Percentiles rank a stretch among this genome's conserved stretches.
Evolutionary conservation across 2,888 invertebrate species (phyloP).

Genomic region (Lysandra bellargus): DNA sequence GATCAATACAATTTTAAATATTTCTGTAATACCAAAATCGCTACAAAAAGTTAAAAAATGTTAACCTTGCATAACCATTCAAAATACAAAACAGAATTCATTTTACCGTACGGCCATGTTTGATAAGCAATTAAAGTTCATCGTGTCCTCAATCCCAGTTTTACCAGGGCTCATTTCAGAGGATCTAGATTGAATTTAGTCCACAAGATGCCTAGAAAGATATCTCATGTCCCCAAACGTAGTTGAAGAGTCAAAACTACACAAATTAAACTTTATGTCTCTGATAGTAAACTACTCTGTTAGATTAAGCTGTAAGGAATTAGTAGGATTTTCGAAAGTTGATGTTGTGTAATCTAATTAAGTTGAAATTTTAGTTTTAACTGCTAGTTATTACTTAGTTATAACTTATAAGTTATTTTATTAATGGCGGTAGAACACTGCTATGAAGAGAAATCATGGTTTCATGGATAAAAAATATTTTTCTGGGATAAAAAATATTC

Average conservation of each 20-base stretch:
- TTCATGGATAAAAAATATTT: no score
- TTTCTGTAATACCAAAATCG: no score
- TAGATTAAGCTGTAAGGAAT: neutral
- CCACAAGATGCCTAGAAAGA: constrained; percentile 16
- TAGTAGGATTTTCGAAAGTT: neutral
- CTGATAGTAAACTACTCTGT: neutral
- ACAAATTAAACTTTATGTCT: constrained; percentile 23
- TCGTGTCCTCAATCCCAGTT: constrained; percentile 5
- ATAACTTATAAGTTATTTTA: neutral
- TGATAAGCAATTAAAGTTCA: neutral
- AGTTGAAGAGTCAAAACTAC: constrained; percentile 14
- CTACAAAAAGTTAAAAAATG: no score
- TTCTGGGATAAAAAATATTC: no score
- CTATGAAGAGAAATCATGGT: no score
- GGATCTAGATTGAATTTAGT: constrained; percentile 17
- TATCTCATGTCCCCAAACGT: neutral
- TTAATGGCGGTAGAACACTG: no score
- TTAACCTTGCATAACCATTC: no score
- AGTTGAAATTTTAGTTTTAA: neutral
- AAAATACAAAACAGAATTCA: neutral
- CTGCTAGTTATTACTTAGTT: neutral
- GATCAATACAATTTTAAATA: no score
- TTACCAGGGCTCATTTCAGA: neutral
- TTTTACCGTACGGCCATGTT: neutral
- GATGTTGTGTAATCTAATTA: neutral